Conservation (phyloP, 2,113 vertebrate species). For the Datnioides undecimradiatus region DNA sequence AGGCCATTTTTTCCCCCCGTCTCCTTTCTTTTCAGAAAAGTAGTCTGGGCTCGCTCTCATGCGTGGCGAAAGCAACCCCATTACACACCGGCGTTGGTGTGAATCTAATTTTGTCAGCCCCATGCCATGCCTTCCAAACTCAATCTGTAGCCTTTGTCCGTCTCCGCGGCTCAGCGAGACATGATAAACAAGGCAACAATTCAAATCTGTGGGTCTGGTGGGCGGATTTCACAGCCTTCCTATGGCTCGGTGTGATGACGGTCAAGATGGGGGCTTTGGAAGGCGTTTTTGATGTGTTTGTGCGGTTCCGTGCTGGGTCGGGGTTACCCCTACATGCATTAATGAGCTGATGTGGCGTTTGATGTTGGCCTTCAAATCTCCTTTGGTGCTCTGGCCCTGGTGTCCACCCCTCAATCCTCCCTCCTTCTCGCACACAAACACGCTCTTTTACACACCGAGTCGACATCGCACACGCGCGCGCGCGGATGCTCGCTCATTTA, state of each 20-base stretch:
- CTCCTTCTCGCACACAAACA: slow-evolving; percentile 41
- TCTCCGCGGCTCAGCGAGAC: slow-evolving; percentile 50
- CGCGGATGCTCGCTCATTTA: slow-evolving; percentile 55
- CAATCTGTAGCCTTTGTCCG: slow-evolving; percentile 52
- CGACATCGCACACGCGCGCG: slow-evolving; percentile 39
- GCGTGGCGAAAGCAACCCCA: slow-evolving; percentile 33
- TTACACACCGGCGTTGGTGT: slow-evolving; percentile 44
- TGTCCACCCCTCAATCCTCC: slow-evolving; percentile 50
- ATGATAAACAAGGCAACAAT: slow-evolving; percentile 61
- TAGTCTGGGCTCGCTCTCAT: slow-evolving; percentile 27
- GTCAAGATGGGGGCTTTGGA: slow-evolving; percentile 65
- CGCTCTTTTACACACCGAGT: slow-evolving; percentile 31
- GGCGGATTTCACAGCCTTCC: slow-evolving; percentile 59
- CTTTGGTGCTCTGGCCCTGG: slow-evolving; percentile 65
- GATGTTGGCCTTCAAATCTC: slow-evolving; percentile 80
- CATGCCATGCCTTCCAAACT: slow-evolving; percentile 49
- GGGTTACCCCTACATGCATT: slow-evolving; percentile 75
- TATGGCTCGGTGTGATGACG: slow-evolving; percentile 49
- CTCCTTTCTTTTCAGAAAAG: slow-evolving; percentile 53
- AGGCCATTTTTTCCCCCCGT: slow-evolving; percentile 45
- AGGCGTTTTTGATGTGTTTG: slow-evolving; percentile 68
- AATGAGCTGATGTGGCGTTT: slow-evolving; percentile 78
- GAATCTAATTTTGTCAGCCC: slow-evolving; percentile 43
- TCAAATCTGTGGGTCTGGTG: slow-evolving; percentile 52
- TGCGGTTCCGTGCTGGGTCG: slow-evolving; percentile 57